These are phyloP conservation scores for Tillus elongatus DNA, from an alignment of 2,888 invertebrate species.

Conservation along the genomic window DNA sequence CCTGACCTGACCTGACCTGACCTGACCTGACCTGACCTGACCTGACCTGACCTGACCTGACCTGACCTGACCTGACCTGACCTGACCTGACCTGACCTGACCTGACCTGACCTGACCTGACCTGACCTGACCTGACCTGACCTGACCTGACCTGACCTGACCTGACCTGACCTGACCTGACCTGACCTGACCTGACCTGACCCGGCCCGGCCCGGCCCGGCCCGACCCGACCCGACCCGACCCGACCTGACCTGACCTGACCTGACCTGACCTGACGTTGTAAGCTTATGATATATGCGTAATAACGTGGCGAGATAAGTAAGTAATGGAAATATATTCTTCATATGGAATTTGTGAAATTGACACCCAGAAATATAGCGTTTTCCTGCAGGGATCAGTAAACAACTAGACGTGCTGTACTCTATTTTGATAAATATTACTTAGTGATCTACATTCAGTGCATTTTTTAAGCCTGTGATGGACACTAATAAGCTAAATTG, in stretches of 20 bases:
- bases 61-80: constrained; percentile 4
- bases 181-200: constrained; percentile 2
- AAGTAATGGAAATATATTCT: no score
- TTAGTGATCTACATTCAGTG: no score
- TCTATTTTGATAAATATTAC: no score
- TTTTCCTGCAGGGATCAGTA: no score
- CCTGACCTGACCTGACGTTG: no score
- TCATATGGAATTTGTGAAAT: no score
- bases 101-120: constrained; percentile 4
- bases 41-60: constrained; percentile 4
- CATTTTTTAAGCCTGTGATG: no score
- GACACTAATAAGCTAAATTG: no score
- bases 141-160: constrained; percentile 4
- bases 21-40: constrained; percentile 4
- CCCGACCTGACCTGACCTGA: neutral
- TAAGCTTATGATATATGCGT: no score
- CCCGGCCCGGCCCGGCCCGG: neutral
- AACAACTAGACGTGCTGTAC: no score
- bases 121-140: constrained; percentile 4
- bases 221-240: neutral
- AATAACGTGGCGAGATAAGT: no score
- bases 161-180: constrained; percentile 4
- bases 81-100: constrained; percentile 4
- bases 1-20: constrained; percentile 4
- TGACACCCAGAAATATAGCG: no score